Percentiles rank a stretch among this genome's conserved stretches.
Conservation (phyloP, 2,113 vertebrate species). For the Oreocharis arfaki region DNA sequence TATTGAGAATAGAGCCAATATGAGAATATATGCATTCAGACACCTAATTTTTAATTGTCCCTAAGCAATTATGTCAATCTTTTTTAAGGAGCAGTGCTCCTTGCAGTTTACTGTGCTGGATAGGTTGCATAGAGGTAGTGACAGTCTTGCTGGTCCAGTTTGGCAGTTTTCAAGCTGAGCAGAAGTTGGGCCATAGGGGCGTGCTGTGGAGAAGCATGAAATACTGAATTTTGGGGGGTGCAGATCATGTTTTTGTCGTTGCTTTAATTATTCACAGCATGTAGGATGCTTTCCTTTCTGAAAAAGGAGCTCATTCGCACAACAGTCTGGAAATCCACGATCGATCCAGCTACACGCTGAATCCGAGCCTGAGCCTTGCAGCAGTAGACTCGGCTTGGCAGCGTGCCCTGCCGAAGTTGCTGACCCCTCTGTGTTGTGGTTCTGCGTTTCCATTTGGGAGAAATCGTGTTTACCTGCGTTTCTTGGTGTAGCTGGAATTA, state of each 20-base stretch:
- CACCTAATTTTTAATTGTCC: background rate
- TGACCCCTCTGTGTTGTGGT: background rate
- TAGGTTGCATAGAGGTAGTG: background rate
- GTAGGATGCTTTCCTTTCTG: background rate
- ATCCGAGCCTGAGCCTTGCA: background rate
- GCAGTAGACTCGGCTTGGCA: background rate
- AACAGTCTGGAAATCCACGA: background rate
- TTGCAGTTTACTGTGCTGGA: background rate
- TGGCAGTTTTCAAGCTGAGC: background rate
- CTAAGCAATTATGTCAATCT: background rate
- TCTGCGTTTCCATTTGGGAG: background rate
- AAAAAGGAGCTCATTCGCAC: background rate
- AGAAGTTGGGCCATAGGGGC: background rate
- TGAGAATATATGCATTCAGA: background rate
- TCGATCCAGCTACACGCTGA: background rate
- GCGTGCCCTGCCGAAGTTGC: background rate
- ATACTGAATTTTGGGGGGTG: background rate
- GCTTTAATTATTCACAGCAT: background rate
- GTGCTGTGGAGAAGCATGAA: background rate
- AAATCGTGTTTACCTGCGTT: fast-evolving
- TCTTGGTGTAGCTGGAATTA: background rate
- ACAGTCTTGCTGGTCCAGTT: background rate
- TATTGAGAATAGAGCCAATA: background rate
- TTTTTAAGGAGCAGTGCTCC: background rate
- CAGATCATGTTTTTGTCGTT: background rate